Percentiles rank a stretch among this genome's conserved stretches.
These are phyloP conservation scores for Amblyjoppa proteus DNA, from an alignment of 2,888 invertebrate genomes.

Conservation along the genomic window DNA sequence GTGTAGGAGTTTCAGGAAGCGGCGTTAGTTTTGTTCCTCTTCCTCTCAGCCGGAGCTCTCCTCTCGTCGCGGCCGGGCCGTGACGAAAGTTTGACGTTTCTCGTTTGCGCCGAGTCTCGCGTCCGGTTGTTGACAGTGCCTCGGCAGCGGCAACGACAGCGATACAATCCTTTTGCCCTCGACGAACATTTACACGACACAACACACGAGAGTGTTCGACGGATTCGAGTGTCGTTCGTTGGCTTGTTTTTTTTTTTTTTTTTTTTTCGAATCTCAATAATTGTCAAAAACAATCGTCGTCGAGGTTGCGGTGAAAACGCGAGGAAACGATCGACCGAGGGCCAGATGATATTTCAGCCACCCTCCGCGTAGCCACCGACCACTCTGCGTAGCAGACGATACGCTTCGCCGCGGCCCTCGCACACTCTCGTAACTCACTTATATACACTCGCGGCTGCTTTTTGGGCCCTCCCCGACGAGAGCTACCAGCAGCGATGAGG, in stretches of 20 bases:
- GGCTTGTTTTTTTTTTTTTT: not conserved
- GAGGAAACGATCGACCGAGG: slow-evolving; percentile 44
- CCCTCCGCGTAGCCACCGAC: slow-evolving; percentile 64
- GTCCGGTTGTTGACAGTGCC: slow-evolving; percentile 57
- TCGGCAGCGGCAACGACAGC: slow-evolving; percentile 35
- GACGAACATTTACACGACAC: slow-evolving; percentile 53
- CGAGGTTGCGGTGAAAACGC: slow-evolving; percentile 13
- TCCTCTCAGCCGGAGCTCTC: slow-evolving; percentile 20
- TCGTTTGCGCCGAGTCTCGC: slow-evolving; percentile 40
- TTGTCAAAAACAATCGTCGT: slow-evolving; percentile 19
- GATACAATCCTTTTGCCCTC: slow-evolving; percentile 29
- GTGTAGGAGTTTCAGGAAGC: not conserved
- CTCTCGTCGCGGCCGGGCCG: slow-evolving; percentile 31
- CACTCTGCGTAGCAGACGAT: slow-evolving; percentile 69
- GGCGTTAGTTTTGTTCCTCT: not conserved
- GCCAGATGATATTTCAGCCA: slow-evolving; percentile 64
- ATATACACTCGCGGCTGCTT: slow-evolving; percentile 33
- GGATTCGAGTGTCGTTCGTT: not conserved
- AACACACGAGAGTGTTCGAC: not conserved
- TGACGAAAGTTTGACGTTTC: slow-evolving; percentile 60
- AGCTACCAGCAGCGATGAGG: slow-evolving; percentile 17
- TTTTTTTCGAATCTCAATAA: not conserved
- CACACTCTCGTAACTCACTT: slow-evolving; percentile 46
- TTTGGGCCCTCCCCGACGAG: slow-evolving; percentile 10
- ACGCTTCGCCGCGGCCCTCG: slow-evolving; percentile 64